A percentile compares a stretch with the other conserved stretches of the same genome.
Conservation (phyloP, 1,140 invertebrate genomes). For the Littorina saxatilis region DNA sequence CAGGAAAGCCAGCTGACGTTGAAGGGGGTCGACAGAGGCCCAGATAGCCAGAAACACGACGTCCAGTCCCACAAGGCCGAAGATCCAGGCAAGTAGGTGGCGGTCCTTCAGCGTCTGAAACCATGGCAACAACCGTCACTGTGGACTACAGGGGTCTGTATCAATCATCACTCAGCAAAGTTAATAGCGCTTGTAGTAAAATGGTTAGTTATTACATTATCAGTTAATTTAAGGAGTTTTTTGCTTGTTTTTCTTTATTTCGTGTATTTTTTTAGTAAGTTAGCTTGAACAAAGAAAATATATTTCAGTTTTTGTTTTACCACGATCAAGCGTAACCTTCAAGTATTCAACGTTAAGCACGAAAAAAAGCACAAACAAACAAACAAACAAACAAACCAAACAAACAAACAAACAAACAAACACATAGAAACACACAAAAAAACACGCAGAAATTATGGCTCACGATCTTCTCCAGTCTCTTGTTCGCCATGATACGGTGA, state of each 20-base stretch:
- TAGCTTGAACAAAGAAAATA: too few relatives aligned
- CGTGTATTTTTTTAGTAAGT: neutral
- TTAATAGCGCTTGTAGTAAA: neutral
- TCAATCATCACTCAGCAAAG: neutral
- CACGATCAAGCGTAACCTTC: too few relatives aligned
- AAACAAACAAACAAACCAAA: too few relatives aligned
- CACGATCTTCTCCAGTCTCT: constrained; percentile 23
- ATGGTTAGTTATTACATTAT: neutral
- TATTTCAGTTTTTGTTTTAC: too few relatives aligned
- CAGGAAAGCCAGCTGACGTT: neutral
- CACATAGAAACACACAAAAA: neutral
- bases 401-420: neutral
- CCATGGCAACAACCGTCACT: neutral
- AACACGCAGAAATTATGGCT: neutral
- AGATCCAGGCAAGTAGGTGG: constrained; percentile 42
- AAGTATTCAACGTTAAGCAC: too few relatives aligned
- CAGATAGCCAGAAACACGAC: constrained; percentile 43
- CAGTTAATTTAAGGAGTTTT: neutral
- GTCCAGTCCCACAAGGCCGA: constrained; percentile 39
- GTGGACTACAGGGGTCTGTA: neutral
- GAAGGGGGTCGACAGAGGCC: constrained; percentile 39
- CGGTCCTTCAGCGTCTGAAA: constrained; percentile 47
- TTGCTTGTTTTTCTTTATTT: neutral
- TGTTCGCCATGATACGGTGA: constrained; percentile 96
- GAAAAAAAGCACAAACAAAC: too few relatives aligned